Conservation (phyloP, 2,888 invertebrate genomes). For the Onchidella celtica region DNA sequence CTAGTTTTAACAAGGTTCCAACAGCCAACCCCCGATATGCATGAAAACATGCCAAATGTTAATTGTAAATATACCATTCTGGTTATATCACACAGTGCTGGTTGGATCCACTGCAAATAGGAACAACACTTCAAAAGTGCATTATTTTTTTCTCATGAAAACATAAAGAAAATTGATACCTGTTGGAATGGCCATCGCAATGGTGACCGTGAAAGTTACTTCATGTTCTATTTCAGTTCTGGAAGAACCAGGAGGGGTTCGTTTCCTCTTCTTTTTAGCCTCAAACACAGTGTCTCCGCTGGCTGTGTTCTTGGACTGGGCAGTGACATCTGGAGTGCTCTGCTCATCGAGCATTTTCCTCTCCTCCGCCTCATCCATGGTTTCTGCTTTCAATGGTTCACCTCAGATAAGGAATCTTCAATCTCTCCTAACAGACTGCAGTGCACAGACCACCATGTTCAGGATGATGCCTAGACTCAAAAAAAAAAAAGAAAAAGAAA, state of each 20-base stretch:
- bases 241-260: constrained; percentile 58
- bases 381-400: background rate
- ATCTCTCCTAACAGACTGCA: no score
- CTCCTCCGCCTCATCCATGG: background rate
- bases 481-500: no score
- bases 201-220: constrained; percentile 76
- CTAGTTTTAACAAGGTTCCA: no score
- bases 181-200: constrained; percentile 75
- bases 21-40: no score
- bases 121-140: no score
- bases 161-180: constrained; percentile 58
- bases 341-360: background rate
- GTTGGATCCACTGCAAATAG: no score
- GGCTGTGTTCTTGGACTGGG: background rate
- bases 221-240: constrained; percentile 65
- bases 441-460: no score
- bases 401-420: no score
- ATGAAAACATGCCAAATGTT: no score
- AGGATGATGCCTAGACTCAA: no score
- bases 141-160: background rate
- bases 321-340: background rate
- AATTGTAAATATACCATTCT: no score
- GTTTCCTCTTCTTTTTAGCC: constrained; percentile 56
- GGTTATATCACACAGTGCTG: no score
- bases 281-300: constrained; percentile 58